Conservation (phyloP, 2,888 invertebrate genomes). For the Heteromyza rotundicornis region DNA sequence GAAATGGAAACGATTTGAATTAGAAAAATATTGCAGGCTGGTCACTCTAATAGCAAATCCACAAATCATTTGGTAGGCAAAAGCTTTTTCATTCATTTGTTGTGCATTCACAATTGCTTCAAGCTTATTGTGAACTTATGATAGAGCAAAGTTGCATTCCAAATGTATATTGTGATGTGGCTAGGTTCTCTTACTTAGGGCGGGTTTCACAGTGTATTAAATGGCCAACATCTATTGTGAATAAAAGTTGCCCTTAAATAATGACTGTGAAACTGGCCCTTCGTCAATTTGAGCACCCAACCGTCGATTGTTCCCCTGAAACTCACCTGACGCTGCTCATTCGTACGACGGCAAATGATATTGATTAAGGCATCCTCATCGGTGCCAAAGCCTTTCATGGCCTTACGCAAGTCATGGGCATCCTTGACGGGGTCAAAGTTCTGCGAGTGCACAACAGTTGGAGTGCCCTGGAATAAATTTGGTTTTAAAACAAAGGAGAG, state of each 20-base stretch:
- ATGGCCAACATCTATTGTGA: neutral
- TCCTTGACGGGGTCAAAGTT: constrained; percentile 81
- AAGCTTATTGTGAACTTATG: too few species aligned
- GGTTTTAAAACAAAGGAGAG: constrained; percentile 18
- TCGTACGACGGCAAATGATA: constrained; percentile 81
- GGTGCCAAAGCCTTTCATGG: constrained; percentile 90
- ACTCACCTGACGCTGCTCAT: constrained; percentile 85
- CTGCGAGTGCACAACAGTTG: constrained; percentile 77
- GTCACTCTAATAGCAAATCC: constrained; percentile 5
- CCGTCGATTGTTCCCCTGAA: too few species aligned
- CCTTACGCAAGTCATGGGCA: constrained; percentile 81
- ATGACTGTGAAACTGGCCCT: too few species aligned
- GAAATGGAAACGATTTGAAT: neutral
- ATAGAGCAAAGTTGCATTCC: too few species aligned
- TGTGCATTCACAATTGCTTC: too few species aligned
- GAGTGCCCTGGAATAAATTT: too few species aligned
- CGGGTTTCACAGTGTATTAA: neutral
- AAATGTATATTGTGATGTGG: too few species aligned
- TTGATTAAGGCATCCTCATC: constrained; percentile 89
- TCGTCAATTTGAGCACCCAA: too few species aligned
- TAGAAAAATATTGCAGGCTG: neutral
- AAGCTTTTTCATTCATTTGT: too few species aligned
- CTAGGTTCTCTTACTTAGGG: too few species aligned
- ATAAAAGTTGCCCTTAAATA: too few species aligned
- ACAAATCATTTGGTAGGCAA: too few species aligned